Percentiles rank a stretch among this genome's conserved stretches.
Conservation (phyloP, 2,797 vertebrate species). For the Pseudomugil gertrudae region DNA sequence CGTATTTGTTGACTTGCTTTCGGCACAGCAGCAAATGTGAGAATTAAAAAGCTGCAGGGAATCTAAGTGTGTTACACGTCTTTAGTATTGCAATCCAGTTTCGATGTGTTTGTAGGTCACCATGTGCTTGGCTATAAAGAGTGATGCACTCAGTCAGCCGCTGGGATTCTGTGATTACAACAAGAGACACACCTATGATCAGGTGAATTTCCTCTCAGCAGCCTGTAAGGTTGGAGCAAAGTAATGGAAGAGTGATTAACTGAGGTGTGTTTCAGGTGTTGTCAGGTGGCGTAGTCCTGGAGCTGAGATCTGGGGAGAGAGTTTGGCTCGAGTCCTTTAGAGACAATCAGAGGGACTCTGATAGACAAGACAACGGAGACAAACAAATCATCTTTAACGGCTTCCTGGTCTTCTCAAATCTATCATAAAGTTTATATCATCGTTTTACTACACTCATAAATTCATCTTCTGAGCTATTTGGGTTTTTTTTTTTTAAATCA, state of each 20-base stretch:
- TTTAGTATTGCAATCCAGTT: not conserved
- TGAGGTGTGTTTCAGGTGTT: conserved; percentile 57
- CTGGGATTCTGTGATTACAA: conserved; percentile 63
- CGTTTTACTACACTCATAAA: not conserved
- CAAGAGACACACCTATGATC: not conserved
- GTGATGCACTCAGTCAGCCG: accelerated
- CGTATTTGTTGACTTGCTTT: not conserved
- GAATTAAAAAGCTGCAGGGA: too few relatives aligned
- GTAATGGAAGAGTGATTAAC: not conserved
- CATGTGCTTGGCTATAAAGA: conserved; percentile 54
- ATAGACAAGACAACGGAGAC: accelerated
- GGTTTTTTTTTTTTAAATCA: not conserved
- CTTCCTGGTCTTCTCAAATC: conserved; percentile 56
- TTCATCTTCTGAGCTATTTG: not conserved
- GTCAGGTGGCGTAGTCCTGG: conserved; percentile 60
- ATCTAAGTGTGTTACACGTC: not conserved
- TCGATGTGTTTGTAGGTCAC: conserved; percentile 40
- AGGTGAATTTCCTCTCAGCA: conserved; percentile 28
- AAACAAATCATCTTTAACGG: conserved; percentile 70
- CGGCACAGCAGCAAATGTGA: not conserved
- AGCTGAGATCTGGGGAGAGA: conserved; percentile 24
- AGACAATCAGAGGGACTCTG: accelerated
- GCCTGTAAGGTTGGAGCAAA: not conserved
- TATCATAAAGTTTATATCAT: not conserved
- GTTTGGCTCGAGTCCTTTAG: conserved; percentile 64